Evolutionary conservation across 92 coral and sea anemone species (phyloP).

Genomic region (Actinostola sp.): DNA sequence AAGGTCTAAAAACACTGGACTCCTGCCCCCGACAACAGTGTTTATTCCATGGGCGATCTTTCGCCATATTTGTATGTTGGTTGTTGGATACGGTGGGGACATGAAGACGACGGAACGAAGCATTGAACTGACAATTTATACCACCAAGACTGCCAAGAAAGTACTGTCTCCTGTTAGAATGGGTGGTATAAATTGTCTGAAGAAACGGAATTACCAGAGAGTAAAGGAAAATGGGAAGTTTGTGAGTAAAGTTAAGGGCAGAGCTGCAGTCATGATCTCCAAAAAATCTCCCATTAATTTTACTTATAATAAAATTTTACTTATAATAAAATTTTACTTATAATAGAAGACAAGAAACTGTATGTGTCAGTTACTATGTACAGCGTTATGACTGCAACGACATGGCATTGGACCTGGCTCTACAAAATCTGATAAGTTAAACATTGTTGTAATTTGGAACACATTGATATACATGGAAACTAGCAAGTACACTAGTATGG

Average conservation of each 20-base stretch:
- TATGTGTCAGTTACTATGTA: no score
- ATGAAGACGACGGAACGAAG: conserved; percentile 28
- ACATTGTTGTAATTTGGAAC: no score
- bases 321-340: no score
- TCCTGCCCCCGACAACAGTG: conserved; percentile 37
- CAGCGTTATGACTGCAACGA: no score
- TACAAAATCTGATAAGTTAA: no score
- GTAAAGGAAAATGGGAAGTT: conserved; percentile 31
- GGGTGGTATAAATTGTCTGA: conserved; percentile 49
- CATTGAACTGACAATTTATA: conserved; percentile 21
- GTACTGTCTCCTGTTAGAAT: conserved; percentile 53
- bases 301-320: no score
- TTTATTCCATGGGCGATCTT: conserved; percentile 48
- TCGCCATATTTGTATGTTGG: conserved; percentile 44
- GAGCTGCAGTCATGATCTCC: conserved; percentile 55
- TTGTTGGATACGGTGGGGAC: conserved; percentile 60
- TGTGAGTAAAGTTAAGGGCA: conserved; percentile 18
- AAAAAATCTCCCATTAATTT: conserved; percentile 31
- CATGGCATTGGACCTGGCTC: no score
- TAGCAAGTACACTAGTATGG: no score
- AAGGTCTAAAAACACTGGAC: conserved; percentile 49
- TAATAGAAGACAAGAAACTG: no score
- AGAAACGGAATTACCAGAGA: conserved; percentile 41
- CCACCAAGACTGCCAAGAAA: conserved; percentile 26
- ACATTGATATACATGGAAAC: no score